These are phyloP conservation scores for Chirona hameri DNA, from an alignment of 2,888 invertebrate species.

Conservation along the genomic window DNA sequence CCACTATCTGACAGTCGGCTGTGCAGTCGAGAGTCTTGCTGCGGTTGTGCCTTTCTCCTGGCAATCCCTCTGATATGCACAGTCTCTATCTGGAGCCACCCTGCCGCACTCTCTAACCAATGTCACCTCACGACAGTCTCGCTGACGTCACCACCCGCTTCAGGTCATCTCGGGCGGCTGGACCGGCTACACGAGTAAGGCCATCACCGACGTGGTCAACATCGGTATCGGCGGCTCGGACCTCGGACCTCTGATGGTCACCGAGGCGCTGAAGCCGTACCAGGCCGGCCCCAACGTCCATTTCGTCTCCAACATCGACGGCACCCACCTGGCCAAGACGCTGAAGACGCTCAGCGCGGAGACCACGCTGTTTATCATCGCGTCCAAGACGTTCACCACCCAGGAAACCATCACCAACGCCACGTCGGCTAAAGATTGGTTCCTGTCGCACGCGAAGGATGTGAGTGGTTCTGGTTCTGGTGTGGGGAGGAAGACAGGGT, in stretches of 20 bases:
- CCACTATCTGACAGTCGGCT: no score
- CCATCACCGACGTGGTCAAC: conserved; percentile 95
- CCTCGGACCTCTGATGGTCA: conserved; percentile 97
- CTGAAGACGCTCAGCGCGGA: conserved; percentile 85
- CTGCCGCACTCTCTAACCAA: no score
- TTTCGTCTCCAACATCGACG: conserved; percentile 99
- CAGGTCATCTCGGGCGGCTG: conserved; percentile 55
- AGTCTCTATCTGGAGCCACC: neutral
- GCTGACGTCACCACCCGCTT: neutral
- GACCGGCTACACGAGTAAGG: conserved; percentile 80
- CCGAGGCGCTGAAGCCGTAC: conserved; percentile 92
- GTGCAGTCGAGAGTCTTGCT: no score
- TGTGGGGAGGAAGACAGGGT: no score
- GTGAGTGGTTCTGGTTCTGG: conserved; percentile 54
- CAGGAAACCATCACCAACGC: conserved; percentile 99
- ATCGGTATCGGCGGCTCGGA: conserved; percentile 99
- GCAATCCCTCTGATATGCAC: neutral
- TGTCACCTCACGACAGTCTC: neutral
- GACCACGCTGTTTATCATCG: conserved; percentile 95
- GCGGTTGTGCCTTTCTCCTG: no score
- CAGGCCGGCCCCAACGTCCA: conserved; percentile 81
- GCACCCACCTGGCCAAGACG: conserved; percentile 93
- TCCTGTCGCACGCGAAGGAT: conserved; percentile 77
- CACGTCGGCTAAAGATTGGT: conserved; percentile 94
- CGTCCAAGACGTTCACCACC: conserved; percentile 98